Conservation (phyloP, 2,797 vertebrate species). For the Nothura maculosa region DNA sequence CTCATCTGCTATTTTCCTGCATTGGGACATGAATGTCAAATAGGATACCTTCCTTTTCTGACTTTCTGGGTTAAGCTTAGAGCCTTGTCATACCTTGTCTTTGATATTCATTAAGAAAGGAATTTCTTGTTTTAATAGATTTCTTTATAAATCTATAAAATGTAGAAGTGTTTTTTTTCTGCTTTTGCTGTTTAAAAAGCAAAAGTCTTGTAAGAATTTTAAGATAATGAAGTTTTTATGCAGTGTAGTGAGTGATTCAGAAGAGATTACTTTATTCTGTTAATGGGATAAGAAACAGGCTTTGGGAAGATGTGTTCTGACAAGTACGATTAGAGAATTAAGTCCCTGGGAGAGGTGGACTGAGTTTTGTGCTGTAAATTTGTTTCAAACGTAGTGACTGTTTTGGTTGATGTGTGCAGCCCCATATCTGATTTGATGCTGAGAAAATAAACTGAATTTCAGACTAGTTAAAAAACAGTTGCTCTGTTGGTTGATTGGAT, state of each 20-base stretch:
- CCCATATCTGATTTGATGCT: background rate
- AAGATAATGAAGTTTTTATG: background rate
- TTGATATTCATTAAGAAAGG: background rate
- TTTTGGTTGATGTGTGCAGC: background rate
- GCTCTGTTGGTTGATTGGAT: background rate
- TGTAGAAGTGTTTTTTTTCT: background rate
- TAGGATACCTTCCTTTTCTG: background rate
- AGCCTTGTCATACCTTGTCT: background rate
- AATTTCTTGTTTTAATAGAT: background rate
- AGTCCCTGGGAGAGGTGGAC: background rate
- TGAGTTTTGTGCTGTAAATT: background rate
- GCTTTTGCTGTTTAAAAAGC: background rate
- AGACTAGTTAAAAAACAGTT: background rate
- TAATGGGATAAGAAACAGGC: accelerated
- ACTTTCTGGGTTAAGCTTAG: background rate
- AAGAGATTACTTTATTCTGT: background rate
- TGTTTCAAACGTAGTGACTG: background rate
- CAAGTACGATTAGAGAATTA: background rate
- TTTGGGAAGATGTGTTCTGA: background rate
- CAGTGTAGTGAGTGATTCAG: background rate
- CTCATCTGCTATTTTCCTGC: background rate
- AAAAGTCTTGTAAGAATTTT: background rate
- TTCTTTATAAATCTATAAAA: background rate
- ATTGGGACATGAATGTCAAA: background rate
- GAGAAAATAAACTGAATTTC: background rate